Evolutionary conservation across 2,888 invertebrate genomes (phyloP), one percentile per base, ranked within the genome.

Genomic region (Ectobius pallidus): DNA sequence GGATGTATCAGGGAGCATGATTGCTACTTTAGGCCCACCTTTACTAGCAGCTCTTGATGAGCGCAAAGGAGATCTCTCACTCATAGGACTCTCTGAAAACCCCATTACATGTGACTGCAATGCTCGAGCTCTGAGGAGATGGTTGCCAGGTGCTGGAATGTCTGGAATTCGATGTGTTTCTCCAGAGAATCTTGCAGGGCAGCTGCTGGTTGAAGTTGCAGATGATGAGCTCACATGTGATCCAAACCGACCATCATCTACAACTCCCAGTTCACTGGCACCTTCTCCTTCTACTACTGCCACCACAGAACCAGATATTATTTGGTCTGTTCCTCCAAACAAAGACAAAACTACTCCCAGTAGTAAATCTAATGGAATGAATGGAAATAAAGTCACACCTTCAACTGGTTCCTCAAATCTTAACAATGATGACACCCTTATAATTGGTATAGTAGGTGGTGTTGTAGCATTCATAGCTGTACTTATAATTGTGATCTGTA

Each of bases 401-500:
- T 69, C 74, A 61, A 58, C 63, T 58, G 61, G 69, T 65, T 68
- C 88, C 73, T 84, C 87, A 44, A 86, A 91, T 73, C 85, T 93
- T 14, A 91, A 89, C 71, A 95, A 95, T 79, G 96, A 96, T 78
- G 96, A 96, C 78, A 95, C 95, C 3, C 85, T 96, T n/a, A 96
- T 96, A 69, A 96, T 96, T 74, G 95, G 95, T n/a, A 96, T 96
- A 77, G 95, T 96, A 0, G 95, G 95, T 0, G 95, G 96, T 1
- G 95, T 96, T 0, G 95, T 96, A 0, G 94, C 93, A 1, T 94
- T 96, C 80, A 95, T 96, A 77, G 93, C 93, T 14, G 92, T 96
- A 76, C 86, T 96, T 70, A 92, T 96, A 42, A 91, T 96, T 32
- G 90, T 91, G n/a, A 95, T 95, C 77, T 96, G 96, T 80, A 92